A percentile compares a stretch with the other conserved stretches of the same genome.
These are phyloP conservation scores for Galago senegalensis DNA, from an alignment of 2,797 vertebrate species.

Conservation along the genomic window DNA sequence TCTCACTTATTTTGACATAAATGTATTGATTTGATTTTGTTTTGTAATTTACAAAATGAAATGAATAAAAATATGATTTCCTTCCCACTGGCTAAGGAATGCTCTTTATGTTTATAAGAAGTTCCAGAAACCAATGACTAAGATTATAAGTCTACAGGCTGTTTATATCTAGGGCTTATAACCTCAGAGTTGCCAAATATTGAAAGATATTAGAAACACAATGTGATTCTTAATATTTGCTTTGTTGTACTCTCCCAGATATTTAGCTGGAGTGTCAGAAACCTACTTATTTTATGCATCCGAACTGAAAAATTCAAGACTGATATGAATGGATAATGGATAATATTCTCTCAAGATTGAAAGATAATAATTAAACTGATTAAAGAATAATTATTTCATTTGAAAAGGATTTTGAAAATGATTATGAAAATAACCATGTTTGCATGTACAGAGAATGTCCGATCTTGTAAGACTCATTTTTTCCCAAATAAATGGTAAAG, in stretches of 20 bases:
- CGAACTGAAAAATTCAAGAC: conserved; percentile 38
- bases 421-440: conserved; percentile 55
- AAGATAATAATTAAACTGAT: conserved; percentile 61
- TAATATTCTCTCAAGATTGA: conserved; percentile 44
- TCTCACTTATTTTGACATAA: conserved; percentile 15
- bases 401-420: conserved; percentile 42
- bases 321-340: conserved; percentile 33
- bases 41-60: conserved; percentile 38
- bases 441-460: conserved; percentile 51
- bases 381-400: conserved; percentile 64
- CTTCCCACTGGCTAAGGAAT: not conserved
- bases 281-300: conserved; percentile 36
- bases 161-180: not conserved
- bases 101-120: not conserved
- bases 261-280: not conserved
- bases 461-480: conserved; percentile 52
- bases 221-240: conserved; percentile 35
- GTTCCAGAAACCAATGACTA: not conserved
- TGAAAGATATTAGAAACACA: not conserved
- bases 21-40: conserved; percentile 20
- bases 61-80: not conserved
- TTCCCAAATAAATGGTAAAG: conserved; percentile 22
- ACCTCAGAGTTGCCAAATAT: not conserved
- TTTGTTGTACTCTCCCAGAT: not conserved
- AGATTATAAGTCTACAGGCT: not conserved